Percentiles rank a stretch among this genome's conserved stretches.
phyloP scores from a whole-genome alignment of 2,797 vertebrate species.

The Rousettus madagascariensis region DNA sequence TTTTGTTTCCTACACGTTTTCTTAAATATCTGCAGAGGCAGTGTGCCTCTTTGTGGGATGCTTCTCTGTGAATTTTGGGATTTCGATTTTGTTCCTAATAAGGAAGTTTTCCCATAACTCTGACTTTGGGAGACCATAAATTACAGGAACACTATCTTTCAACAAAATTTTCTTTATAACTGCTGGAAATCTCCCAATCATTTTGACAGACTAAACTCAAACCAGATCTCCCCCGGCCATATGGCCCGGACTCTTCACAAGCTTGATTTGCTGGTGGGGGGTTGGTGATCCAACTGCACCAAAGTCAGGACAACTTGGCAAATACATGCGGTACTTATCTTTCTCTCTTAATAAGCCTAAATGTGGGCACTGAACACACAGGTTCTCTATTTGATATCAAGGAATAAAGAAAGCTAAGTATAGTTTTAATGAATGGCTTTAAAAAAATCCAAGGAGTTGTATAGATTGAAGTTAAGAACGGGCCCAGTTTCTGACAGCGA shows the following conservation, averaged over 20 bases:
- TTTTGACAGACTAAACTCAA: slow-evolving; percentile 56
- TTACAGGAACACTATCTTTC: slow-evolving; percentile 69
- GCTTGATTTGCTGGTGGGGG: slow-evolving; percentile 72
- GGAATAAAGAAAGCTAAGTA: neutral
- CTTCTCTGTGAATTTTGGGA: neutral
- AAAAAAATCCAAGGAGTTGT: neutral
- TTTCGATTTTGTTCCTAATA: slow-evolving; percentile 80
- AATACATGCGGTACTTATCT: neutral
- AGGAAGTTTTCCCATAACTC: slow-evolving; percentile 80
- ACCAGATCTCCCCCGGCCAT: slow-evolving; percentile 59
- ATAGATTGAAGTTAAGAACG: neutral
- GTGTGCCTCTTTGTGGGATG: neutral
- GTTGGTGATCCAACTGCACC: slow-evolving; percentile 44
- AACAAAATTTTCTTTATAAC: slow-evolving; percentile 68
- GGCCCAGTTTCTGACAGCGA: neutral
- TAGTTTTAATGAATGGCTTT: neutral
- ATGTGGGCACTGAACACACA: neutral
- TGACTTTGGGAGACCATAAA: slow-evolving; percentile 73
- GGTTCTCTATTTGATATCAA: neutral
- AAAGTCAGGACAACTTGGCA: neutral
- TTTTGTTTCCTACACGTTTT: neutral
- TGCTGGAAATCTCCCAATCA: slow-evolving; percentile 32
- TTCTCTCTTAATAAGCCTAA: neutral
- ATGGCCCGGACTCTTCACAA: slow-evolving; percentile 43
- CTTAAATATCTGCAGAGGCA: neutral